phyloP scores from a whole-genome alignment of 2,797 vertebrate genomes.

The Rhynchotus rufescens region DNA sequence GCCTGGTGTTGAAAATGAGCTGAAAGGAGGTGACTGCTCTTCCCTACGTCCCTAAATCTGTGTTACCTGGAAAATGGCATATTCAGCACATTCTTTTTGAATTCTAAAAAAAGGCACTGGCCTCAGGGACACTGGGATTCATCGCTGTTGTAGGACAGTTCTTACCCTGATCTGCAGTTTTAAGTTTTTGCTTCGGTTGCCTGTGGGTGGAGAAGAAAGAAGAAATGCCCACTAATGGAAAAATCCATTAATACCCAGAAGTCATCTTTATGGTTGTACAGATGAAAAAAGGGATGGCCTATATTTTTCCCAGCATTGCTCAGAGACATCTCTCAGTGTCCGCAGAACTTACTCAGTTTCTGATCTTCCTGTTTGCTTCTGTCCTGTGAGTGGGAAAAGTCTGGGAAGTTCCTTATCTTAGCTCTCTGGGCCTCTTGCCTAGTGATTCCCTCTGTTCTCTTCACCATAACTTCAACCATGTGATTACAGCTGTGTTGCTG shows the following conservation, averaged over 20 bases:
- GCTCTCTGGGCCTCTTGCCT: background rate
- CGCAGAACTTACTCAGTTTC: background rate
- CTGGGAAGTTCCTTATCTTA: background rate
- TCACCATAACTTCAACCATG: background rate
- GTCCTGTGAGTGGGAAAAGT: background rate
- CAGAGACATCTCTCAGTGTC: background rate
- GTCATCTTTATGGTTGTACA: background rate
- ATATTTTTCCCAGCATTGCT: background rate
- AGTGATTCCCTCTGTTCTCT: background rate
- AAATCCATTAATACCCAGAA: background rate
- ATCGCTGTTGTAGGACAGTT: background rate
- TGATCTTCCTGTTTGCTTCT: background rate
- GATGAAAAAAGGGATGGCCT: background rate
- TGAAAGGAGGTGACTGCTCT: background rate
- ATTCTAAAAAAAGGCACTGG: background rate
- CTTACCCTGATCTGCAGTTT: background rate
- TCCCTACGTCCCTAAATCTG: background rate
- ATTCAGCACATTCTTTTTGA: background rate
- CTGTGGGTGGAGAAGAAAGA: background rate
- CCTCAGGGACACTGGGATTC: background rate
- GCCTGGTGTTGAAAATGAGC: background rate
- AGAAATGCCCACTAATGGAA: background rate
- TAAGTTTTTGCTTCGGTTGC: background rate
- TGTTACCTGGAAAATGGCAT: background rate
- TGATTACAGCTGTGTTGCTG: background rate